Evolutionary conservation across 2,797 vertebrate genomes (phyloP).

Genomic region (Diglossa cyanea): DNA sequence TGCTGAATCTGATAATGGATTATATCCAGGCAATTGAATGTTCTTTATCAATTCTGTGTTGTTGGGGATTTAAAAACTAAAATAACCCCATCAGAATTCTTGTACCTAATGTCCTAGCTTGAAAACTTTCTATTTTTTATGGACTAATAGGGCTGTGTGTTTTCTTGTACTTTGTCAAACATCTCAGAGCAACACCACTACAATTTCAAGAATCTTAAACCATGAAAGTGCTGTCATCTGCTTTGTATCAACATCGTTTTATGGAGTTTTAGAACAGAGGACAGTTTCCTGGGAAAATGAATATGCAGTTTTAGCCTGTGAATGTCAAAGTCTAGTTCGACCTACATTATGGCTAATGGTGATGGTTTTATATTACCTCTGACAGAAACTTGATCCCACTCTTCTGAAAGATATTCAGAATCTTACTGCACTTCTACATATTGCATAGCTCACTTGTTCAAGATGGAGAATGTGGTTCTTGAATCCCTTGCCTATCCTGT

Average conservation of each 20-base stretch:
- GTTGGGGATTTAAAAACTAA: neutral
- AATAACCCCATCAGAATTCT: neutral
- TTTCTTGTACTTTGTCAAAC: conserved; percentile 18
- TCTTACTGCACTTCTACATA: neutral
- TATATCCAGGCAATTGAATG: neutral
- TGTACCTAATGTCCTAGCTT: neutral
- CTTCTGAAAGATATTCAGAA: neutral
- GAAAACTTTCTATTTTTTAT: neutral
- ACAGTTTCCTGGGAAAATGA: neutral
- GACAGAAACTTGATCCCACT: neutral
- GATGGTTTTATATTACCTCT: neutral
- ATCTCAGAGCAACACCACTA: neutral
- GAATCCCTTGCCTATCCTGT: neutral
- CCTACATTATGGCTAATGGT: neutral
- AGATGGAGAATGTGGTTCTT: neutral
- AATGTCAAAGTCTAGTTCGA: neutral
- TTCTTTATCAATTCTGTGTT: neutral
- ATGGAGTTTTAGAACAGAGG: neutral
- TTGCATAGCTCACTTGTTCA: neutral
- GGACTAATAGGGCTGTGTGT: neutral
- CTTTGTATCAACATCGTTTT: conserved; percentile 27
- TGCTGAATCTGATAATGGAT: neutral
- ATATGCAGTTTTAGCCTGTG: neutral
- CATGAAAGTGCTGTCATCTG: neutral
- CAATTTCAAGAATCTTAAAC: conserved; percentile 14